Base-by-base conservation (phyloP, 2,113 vertebrate genomes). In the Paraplagusia blochii region DNA sequence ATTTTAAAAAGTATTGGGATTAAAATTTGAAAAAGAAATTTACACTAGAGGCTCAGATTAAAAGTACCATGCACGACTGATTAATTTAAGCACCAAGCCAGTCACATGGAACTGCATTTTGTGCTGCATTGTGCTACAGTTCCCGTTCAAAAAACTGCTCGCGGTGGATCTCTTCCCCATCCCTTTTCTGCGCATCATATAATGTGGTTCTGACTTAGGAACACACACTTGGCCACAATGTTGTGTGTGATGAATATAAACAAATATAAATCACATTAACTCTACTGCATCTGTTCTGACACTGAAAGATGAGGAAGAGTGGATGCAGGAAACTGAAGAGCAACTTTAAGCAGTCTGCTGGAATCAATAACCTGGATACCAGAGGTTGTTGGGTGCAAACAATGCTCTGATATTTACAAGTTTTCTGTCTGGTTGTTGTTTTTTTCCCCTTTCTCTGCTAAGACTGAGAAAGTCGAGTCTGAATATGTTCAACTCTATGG, bases 281-380 rank as follows among this genome's bases (percentile, higher is more conserved):
- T 62, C 39, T 14, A 38, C 36, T 15, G 44, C 47, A 45, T 56
- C 53, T 48, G 57, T 19, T 53, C 33, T 18, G 15, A 55, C 39
- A 17, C 47, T 11, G 53, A 46, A 52, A 14, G 67, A 58, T 9
- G 66, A 56, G 4, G 49, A 55, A 34, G 44, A 54, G 44, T 55
- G 63, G 58, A 56, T 39, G 63, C 61, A 46, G 18, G 57, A 66
- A 66, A 69, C 44, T 49, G 38, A 60, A 44, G 77, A 46, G 66
- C 68, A 52, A 67, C 65, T 72, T 77, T 45, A 74, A 72, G 78
- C 56, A 63, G 72, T 79, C 49, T 44, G 15, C 62, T 44, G 55
- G 58, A 76, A 62, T 77, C 66, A 69, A 45, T 62, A 70, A 51
- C 73, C 77, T 66, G 73, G 22, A 74, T 74, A 74, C 73, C 73